Conservation (phyloP, 2,113 vertebrate species). For the Callaeas wilsoni region DNA sequence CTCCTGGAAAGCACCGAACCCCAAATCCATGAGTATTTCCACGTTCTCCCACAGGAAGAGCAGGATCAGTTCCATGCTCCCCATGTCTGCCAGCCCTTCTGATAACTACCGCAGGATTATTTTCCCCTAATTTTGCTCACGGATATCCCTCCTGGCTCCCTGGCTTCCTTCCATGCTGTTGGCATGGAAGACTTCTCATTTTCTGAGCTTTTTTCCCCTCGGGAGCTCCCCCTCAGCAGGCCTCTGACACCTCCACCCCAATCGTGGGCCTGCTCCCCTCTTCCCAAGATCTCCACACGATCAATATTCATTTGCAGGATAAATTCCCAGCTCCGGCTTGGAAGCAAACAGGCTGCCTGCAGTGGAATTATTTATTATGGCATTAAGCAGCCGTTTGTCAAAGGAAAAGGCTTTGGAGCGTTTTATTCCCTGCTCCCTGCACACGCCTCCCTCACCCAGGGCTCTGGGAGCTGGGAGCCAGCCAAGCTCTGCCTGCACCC, state of each 20-base stretch:
- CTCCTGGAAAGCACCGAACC: not conserved
- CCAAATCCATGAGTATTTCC: not conserved
- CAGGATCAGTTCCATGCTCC: not conserved
- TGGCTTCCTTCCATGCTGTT: not conserved
- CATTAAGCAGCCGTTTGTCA: not conserved
- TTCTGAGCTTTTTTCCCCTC: too few relatives aligned
- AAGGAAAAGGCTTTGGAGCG: not conserved
- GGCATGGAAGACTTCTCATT: not conserved
- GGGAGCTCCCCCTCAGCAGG: not conserved
- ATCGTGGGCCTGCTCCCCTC: not conserved
- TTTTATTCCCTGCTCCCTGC: not conserved
- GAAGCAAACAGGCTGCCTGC: not conserved
- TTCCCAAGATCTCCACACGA: not conserved
- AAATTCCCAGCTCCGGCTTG: not conserved
- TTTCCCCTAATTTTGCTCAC: fast-evolving
- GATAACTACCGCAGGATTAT: not conserved
- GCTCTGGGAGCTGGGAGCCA: not conserved
- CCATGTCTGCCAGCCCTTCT: not conserved
- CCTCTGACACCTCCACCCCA: not conserved
- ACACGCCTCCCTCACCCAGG: not conserved
- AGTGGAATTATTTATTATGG: not conserved
- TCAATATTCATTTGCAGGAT: not conserved
- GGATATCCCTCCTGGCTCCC: not conserved
- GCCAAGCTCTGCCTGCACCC: not conserved
- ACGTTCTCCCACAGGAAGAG: fast-evolving